phyloP scores from a whole-genome alignment of 2,113 vertebrate genomes.

The Poeciliopsis occidentalis region DNA sequence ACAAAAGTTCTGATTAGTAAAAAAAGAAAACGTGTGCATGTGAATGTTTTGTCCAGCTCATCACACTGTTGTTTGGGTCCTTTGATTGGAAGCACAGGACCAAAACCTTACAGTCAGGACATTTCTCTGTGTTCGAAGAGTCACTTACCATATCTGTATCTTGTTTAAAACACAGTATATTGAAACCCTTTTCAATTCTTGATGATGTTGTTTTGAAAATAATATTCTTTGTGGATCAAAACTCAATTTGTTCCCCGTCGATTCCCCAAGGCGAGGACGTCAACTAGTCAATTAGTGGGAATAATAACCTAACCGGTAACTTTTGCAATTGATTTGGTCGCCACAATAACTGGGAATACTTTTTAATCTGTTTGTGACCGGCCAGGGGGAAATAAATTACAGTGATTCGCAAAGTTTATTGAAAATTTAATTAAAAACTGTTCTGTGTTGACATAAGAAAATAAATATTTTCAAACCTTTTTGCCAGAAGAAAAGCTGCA shows the following conservation, averaged over 20 bases:
- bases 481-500: neutral
- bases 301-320: conserved; percentile 26
- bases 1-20: conserved; percentile 10
- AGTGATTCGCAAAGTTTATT: neutral
- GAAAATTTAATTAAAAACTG: neutral
- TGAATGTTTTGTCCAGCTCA: neutral
- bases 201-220: neutral
- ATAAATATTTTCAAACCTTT: neutral
- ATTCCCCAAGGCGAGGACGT: conserved; percentile 10
- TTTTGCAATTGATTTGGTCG: conserved; percentile 33
- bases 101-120: neutral
- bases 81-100: too few relatives aligned
- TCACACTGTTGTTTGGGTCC: neutral
- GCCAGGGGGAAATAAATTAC: conserved; percentile 23
- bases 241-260: conserved; percentile 13
- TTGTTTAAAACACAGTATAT: neutral
- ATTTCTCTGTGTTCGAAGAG: too few relatives aligned
- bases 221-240: conserved; percentile 3
- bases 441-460: neutral
- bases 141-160: neutral
- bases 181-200: neutral
- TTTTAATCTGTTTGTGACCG: conserved; percentile 40
- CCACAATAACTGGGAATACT: conserved; percentile 35
- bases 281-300: conserved; percentile 7
- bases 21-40: neutral